Conservation (phyloP, 1,140 invertebrate genomes). For the Zaprionus davidi region DNA sequence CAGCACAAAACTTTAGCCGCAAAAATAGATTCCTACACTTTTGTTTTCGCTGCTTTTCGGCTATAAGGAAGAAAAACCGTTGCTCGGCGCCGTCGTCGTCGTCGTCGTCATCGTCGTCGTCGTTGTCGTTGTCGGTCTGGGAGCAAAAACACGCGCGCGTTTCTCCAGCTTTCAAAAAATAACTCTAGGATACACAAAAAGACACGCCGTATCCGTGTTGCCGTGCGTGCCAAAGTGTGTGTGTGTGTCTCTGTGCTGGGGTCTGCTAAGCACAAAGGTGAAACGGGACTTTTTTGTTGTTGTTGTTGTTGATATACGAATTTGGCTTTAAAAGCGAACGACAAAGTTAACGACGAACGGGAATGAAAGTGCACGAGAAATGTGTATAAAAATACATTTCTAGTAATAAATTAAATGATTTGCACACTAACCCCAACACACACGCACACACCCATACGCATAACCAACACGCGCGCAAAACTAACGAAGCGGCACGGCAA, state of each 20-base stretch:
- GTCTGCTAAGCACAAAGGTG: conserved; percentile 63
- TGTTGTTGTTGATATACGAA: conserved; percentile 67
- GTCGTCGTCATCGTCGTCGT: conserved; percentile 4
- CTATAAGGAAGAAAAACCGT: conserved; percentile 29
- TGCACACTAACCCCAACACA: conserved; percentile 66
- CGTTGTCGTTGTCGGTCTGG: neutral
- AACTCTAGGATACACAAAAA: conserved; percentile 82
- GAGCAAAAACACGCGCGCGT: conserved; percentile 45
- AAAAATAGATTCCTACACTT: conserved; percentile 51
- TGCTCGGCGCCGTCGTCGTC: conserved; percentile 9
- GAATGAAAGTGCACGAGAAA: conserved; percentile 67
- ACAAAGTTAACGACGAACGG: conserved; percentile 65
- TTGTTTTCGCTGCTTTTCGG: conserved; percentile 31
- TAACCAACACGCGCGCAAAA: conserved; percentile 75
- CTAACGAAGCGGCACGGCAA: conserved; percentile 67
- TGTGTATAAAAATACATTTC: conserved; percentile 72
- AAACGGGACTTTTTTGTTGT: conserved; percentile 52
- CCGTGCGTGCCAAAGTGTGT: conserved; percentile 15
- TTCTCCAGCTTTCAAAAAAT: conserved; percentile 66
- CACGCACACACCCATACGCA: conserved; percentile 4
- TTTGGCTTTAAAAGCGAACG: conserved; percentile 69
- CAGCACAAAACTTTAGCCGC: conserved; percentile 43
- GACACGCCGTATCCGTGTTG: conserved; percentile 60
- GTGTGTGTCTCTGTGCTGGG: conserved; percentile 24
- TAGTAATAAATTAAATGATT: conserved; percentile 80